Conservation (phyloP, 2,797 vertebrate genomes). For the Mormyrus hasselquistii region DNA sequence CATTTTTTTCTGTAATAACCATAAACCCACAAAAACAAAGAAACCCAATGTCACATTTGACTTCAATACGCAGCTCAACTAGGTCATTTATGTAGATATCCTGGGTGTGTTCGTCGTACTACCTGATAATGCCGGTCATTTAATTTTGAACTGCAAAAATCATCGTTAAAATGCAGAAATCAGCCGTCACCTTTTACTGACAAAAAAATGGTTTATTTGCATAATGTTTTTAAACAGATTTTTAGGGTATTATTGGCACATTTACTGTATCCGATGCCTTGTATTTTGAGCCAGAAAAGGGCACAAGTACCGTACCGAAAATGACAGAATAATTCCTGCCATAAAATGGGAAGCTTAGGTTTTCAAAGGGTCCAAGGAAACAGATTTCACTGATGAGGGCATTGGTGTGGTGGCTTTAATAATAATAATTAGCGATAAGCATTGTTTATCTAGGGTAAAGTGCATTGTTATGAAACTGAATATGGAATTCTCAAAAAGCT, state of each 20-base stretch:
- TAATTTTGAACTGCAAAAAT: neutral
- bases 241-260: neutral
- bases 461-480: neutral
- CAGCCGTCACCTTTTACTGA: neutral
- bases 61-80: neutral
- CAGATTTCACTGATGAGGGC: neutral
- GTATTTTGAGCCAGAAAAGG: neutral
- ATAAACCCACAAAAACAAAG: neutral
- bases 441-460: neutral
- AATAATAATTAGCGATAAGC: neutral
- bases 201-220: neutral
- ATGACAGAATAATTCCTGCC: neutral
- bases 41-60: neutral
- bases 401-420: neutral
- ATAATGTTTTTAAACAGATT: neutral
- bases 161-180: neutral
- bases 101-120: neutral
- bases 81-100: neutral
- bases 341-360: neutral
- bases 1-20: neutral
- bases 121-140: neutral
- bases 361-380: neutral
- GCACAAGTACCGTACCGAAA: neutral
- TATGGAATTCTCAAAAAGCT: neutral
- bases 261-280: neutral